Conservation (phyloP, 2,888 invertebrate genomes). For the Nematopogon swammerdamellus region DNA sequence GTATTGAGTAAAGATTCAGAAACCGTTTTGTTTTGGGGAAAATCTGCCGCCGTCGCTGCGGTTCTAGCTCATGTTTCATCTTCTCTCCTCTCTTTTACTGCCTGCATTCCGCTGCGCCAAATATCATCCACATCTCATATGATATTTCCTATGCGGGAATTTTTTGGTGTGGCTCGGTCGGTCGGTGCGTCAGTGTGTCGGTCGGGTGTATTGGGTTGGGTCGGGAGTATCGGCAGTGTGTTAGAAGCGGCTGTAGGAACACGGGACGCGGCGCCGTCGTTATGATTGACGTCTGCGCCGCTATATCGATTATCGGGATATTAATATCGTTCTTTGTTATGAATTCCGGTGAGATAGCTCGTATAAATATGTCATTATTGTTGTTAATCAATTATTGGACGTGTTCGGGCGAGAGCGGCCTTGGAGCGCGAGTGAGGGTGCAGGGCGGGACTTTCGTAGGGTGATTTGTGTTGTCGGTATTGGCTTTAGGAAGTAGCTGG, state of each 20-base stretch:
- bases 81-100: neutral
- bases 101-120: neutral
- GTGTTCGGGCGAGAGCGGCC: no score
- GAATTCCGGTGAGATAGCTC: neutral
- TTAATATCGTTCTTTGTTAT: constrained; percentile 23
- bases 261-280: constrained; percentile 40
- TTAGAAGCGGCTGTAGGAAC: constrained; percentile 17
- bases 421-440: no score
- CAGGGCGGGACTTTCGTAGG: no score
- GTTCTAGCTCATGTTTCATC: no score
- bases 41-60: no score
- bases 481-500: no score
- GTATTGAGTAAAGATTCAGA: no score
- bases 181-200: neutral
- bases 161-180: neutral
- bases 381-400: constrained; percentile 38
- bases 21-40: no score
- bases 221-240: neutral
- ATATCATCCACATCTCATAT: neutral
- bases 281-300: constrained; percentile 25
- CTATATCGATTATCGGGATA: constrained; percentile 36
- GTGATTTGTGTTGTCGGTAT: no score
- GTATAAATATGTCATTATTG: constrained; percentile 47
- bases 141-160: neutral
- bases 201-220: neutral